Evolutionary conservation across 2,888 invertebrate species (phyloP).

Genomic region (Agrypnus murinus): DNA sequence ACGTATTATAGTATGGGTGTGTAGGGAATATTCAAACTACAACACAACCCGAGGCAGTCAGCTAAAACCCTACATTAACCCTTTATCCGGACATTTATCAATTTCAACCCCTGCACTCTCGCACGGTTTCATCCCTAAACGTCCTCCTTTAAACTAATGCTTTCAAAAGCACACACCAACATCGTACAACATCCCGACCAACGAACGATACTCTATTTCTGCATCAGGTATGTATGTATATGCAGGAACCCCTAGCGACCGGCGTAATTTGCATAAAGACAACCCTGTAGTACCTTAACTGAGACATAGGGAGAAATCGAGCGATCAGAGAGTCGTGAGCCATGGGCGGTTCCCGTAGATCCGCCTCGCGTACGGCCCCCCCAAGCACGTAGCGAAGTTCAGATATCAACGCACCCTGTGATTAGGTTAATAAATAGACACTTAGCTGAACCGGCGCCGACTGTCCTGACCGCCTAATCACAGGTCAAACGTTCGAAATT

Average conservation of each 20-base stretch:
- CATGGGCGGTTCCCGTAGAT: slow-evolving; percentile 65
- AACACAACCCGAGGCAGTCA: slow-evolving; percentile 15
- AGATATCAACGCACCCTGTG: slow-evolving; percentile 67
- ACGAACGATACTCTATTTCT: background rate
- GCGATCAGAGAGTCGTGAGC: slow-evolving; percentile 65
- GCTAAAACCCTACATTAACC: slow-evolving; percentile 51
- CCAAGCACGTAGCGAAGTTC: slow-evolving; percentile 61
- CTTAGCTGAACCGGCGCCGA: slow-evolving; percentile 67
- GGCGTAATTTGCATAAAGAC: slow-evolving; percentile 54
- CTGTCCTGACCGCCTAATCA: slow-evolving; percentile 68
- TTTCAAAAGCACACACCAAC: slow-evolving; percentile 20
- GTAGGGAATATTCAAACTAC: slow-evolving; percentile 48
- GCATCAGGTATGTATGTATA: slow-evolving; percentile 6
- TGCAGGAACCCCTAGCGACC: slow-evolving; percentile 7
- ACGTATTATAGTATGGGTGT: slow-evolving; percentile 34
- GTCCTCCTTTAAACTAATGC: slow-evolving; percentile 22
- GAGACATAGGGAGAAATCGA: slow-evolving; percentile 47
- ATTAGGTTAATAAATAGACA: slow-evolving; percentile 71
- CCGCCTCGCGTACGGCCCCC: slow-evolving; percentile 65
- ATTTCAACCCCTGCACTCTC: slow-evolving; percentile 45
- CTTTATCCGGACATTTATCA: slow-evolving; percentile 54
- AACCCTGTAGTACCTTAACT: slow-evolving; percentile 40
- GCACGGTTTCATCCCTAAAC: slow-evolving; percentile 34
- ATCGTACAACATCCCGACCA: background rate
- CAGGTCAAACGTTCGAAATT: slow-evolving; percentile 68